phyloP scores from a whole-genome alignment of 2,113 vertebrate species.

The Poicephalus gulielmi region DNA sequence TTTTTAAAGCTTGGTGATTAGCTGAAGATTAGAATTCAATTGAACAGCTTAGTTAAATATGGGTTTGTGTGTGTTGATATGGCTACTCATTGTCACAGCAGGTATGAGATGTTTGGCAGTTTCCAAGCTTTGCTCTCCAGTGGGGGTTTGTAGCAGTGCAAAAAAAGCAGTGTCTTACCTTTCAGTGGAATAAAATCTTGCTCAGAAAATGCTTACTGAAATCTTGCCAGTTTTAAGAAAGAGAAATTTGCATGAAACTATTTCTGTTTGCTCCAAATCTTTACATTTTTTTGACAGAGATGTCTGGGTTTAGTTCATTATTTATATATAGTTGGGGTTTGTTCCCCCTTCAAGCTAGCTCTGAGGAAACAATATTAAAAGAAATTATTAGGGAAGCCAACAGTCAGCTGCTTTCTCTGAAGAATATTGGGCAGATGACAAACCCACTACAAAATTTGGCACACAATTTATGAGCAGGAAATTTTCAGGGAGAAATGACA shows the following conservation, averaged over 20 bases:
- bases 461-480: slow-evolving; percentile 4
- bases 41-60: slow-evolving; percentile 44
- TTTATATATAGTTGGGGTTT: background rate
- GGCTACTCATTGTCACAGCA: slow-evolving; percentile 52
- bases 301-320: background rate
- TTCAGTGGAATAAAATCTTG: background rate
- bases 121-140: slow-evolving; percentile 42
- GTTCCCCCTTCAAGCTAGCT: background rate
- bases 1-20: background rate
- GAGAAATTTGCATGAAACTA: background rate
- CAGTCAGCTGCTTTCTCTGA: slow-evolving; percentile 29
- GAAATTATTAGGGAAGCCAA: slow-evolving; percentile 24
- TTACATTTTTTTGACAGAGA: background rate
- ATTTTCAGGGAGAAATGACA: slow-evolving; percentile 3
- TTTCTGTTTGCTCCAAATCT: slow-evolving; percentile 4
- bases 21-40: slow-evolving; percentile 64
- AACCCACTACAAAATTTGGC: slow-evolving; percentile 29
- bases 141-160: background rate
- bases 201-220: background rate
- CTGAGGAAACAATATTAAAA: slow-evolving; percentile 11
- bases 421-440: slow-evolving; percentile 37
- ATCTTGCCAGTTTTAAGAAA: background rate
- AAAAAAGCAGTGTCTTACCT: background rate
- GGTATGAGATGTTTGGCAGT: slow-evolving; percentile 47
- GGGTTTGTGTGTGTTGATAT: slow-evolving; percentile 31